Evolutionary conservation across 2,888 invertebrate genomes (phyloP).

Genomic region (Tribolium freemani): DNA sequence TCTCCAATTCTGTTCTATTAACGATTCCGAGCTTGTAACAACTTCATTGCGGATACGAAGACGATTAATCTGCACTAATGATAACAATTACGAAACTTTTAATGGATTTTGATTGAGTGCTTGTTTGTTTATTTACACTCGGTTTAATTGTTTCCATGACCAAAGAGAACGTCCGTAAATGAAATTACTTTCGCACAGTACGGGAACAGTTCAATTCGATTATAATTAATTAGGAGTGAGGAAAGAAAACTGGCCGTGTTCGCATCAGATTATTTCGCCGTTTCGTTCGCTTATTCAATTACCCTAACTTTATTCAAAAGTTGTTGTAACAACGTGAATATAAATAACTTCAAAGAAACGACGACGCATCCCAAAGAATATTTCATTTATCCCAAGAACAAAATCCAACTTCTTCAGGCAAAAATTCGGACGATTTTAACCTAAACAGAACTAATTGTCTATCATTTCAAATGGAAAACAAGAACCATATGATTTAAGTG

Average conservation of each 20-base stretch:
- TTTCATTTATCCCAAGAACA: not conserved
- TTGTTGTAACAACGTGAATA: constrained; percentile 13
- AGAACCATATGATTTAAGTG: too few species aligned
- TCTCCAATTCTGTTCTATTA: not conserved
- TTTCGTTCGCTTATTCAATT: constrained; percentile 1
- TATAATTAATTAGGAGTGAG: not conserved
- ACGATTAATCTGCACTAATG: constrained; percentile 10
- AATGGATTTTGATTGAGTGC: constrained; percentile 11
- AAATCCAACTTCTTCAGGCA: not conserved
- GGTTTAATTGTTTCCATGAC: not conserved
- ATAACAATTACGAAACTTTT: constrained; percentile 13
- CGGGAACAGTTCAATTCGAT: too few species aligned
- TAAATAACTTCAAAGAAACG: constrained; percentile 11
- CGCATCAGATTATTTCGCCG: not conserved
- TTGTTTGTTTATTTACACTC: constrained; percentile 5
- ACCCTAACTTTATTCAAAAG: constrained; percentile 11
- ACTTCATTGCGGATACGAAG: not conserved
- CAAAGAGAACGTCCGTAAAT: not conserved
- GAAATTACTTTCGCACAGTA: too few species aligned
- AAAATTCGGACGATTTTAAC: too few species aligned
- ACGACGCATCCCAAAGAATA: not conserved
- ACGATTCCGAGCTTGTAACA: not conserved
- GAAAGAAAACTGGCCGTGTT: not conserved
- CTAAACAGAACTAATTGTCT: too few species aligned
- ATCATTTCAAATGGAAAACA: too few species aligned